These are phyloP conservation scores for Chymomyza amoena DNA, from an alignment of 2,888 invertebrate species.

Conservation along the genomic window DNA sequence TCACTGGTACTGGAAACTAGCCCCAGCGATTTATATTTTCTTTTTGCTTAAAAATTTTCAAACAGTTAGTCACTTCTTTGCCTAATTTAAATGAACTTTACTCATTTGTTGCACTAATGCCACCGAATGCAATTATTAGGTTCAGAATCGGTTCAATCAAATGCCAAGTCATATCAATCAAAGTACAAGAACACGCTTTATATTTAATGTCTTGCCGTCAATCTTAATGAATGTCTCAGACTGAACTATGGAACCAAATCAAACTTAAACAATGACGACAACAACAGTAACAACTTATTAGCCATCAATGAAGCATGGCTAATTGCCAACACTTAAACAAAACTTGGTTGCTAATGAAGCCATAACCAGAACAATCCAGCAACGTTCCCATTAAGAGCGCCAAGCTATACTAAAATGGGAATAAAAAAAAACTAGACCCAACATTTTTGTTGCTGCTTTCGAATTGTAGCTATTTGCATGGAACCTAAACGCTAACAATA, in stretches of 20 bases:
- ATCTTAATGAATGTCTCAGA: conserved; percentile 56
- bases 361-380: conserved; percentile 29
- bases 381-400: neutral
- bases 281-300: conserved; percentile 55
- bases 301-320: conserved; percentile 63
- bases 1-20: too few relatives aligned
- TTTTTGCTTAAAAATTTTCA: neutral
- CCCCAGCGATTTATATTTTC: too few relatives aligned
- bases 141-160: conserved; percentile 15
- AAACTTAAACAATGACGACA: conserved; percentile 22
- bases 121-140: conserved; percentile 42
- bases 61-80: too few relatives aligned
- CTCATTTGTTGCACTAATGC: neutral
- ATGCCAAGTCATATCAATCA: conserved; percentile 34
- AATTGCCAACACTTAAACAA: conserved; percentile 55
- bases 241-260: conserved; percentile 27
- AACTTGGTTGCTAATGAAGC: conserved; percentile 65
- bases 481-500: conserved; percentile 47
- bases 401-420: neutral
- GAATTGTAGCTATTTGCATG: neutral
- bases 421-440: neutral
- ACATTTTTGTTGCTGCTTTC: neutral
- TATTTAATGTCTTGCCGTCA: conserved; percentile 71
- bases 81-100: neutral
- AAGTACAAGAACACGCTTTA: conserved; percentile 51